These are phyloP conservation scores for Larimichthys crocea DNA, from an alignment of 2,113 vertebrate species.

Conservation along the genomic window DNA sequence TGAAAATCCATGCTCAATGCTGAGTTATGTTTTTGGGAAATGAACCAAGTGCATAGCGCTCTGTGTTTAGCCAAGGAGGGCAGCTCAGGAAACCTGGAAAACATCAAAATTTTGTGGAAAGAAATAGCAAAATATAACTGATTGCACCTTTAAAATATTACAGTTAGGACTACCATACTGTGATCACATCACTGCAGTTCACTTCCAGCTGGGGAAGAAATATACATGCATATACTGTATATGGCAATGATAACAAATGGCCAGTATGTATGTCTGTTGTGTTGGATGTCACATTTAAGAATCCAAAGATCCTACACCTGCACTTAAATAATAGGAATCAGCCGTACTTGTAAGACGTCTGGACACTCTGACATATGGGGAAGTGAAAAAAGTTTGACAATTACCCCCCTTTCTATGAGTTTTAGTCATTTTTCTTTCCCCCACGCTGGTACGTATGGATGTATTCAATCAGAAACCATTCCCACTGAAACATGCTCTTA, in stretches of 20 bases:
- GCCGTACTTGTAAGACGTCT: slow-evolving; percentile 11
- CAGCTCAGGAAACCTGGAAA: background rate
- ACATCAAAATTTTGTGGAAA: background rate
- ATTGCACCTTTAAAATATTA: background rate
- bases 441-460: slow-evolving; percentile 58
- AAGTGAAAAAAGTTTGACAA: slow-evolving; percentile 71
- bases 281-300: slow-evolving; percentile 7
- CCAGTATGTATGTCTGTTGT: background rate
- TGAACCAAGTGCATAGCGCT: background rate
- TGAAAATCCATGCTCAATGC: background rate
- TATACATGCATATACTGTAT: background rate
- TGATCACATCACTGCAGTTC: background rate
- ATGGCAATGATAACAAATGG: background rate
- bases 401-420: slow-evolving; percentile 31
- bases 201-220: background rate
- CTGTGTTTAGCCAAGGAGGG: background rate
- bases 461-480: slow-evolving; percentile 75
- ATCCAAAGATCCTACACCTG: slow-evolving; percentile 31
- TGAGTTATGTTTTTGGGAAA: background rate
- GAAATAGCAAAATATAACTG: background rate
- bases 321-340: slow-evolving; percentile 19
- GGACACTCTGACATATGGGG: slow-evolving; percentile 55
- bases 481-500: slow-evolving; percentile 74
- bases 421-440: slow-evolving; percentile 64
- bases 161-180: background rate